Evolutionary conservation across 2,888 invertebrate genomes (phyloP).

Genomic region (Laothoe populi): DNA sequence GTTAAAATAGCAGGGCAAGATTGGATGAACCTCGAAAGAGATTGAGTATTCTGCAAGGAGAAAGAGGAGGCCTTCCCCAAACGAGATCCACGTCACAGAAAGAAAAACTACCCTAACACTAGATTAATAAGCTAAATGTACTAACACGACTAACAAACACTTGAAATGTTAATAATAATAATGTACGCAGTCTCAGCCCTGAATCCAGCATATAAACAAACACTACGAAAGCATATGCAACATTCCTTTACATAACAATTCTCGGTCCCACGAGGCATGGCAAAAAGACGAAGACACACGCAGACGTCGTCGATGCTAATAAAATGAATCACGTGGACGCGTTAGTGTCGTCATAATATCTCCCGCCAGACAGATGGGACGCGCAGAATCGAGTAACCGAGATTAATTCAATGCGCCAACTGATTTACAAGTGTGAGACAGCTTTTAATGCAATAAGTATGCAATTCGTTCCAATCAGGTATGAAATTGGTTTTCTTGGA

Average conservation of each 20-base stretch:
- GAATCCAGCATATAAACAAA: neutral
- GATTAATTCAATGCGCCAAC: conserved; percentile 20
- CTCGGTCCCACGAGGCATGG: conserved; percentile 3
- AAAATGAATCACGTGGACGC: conserved; percentile 20
- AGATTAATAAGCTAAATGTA: too few species aligned
- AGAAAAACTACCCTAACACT: too few species aligned
- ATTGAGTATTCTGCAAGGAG: too few species aligned
- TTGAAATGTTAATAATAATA: neutral
- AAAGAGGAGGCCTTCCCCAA: too few species aligned
- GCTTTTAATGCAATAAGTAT: conserved; percentile 3
- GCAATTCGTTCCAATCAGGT: conserved; percentile 1
- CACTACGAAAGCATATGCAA: neutral
- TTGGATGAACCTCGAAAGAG: too few species aligned
- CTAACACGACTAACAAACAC: too few species aligned
- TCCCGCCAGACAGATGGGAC: conserved; percentile 8
- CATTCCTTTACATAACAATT: conserved; percentile 8
- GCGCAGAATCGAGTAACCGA: neutral
- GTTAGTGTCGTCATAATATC: conserved; percentile 22
- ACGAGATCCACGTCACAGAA: too few species aligned
- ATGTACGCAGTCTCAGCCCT: neutral
- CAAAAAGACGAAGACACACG: conserved; percentile 19
- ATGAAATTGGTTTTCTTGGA: neutral
- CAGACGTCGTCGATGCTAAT: conserved; percentile 4
- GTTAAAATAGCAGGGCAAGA: too few species aligned
- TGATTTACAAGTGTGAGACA: conserved; percentile 18